Evolutionary conservation across 2,113 vertebrate species (phyloP).

Genomic region (Crypturellus undulatus): DNA sequence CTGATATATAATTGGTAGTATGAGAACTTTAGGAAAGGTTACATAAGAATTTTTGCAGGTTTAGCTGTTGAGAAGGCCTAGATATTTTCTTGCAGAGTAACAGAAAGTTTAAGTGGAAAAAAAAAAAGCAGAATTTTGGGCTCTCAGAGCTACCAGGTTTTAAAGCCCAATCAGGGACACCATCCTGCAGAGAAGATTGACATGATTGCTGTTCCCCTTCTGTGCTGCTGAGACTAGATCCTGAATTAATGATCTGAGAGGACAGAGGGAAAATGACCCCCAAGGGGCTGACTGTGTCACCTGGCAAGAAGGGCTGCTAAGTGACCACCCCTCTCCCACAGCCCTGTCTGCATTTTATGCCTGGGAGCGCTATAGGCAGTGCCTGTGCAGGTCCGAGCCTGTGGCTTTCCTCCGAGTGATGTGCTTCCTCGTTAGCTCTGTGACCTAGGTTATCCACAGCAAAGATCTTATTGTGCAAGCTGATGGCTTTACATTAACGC

Average conservation of each 20-base stretch:
- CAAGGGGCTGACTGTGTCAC: neutral
- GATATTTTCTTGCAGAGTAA: neutral
- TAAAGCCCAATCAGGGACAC: neutral
- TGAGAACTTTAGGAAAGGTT: neutral
- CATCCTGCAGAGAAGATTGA: neutral
- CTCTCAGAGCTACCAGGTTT: neutral
- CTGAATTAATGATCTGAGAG: neutral
- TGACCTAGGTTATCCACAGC: neutral
- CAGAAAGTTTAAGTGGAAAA: neutral
- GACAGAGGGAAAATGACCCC: neutral
- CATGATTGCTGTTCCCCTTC: neutral
- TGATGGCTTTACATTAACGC: neutral
- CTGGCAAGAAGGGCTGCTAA: neutral
- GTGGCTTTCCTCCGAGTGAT: neutral
- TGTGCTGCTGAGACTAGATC: neutral
- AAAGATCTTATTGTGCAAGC: neutral
- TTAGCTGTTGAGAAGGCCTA: neutral
- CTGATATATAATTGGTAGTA: neutral
- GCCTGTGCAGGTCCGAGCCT: neutral
- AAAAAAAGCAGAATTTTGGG: neutral
- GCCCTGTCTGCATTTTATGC: neutral
- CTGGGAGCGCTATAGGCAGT: neutral
- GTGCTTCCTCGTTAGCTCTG: neutral
- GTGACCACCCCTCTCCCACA: neutral
- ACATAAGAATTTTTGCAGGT: neutral